Percentiles rank a stretch among this genome's conserved stretches.
phyloP scores from a whole-genome alignment of 2,888 invertebrate species.

The Pharmacophagus antenor region DNA sequence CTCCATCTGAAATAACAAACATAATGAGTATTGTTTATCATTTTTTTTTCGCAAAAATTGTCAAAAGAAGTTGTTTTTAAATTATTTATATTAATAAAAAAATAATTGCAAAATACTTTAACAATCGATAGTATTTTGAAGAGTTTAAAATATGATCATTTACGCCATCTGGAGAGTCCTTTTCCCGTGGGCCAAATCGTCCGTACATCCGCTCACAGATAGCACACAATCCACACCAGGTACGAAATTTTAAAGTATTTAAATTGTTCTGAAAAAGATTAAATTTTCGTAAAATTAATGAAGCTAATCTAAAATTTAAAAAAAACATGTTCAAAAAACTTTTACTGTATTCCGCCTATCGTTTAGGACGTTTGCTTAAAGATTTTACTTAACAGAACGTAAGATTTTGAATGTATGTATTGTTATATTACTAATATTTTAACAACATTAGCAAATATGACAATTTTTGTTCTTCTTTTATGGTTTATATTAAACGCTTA shows the following conservation, averaged over 20 bases:
- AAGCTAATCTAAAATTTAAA: too few species aligned
- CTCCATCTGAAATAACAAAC: slow-evolving; percentile 79
- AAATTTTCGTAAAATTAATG: not conserved
- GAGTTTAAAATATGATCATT: not conserved
- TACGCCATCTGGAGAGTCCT: slow-evolving; percentile 87
- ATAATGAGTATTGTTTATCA: not conserved
- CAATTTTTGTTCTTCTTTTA: too few species aligned
- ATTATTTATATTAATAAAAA: too few species aligned
- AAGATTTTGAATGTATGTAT: too few species aligned
- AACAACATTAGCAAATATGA: not conserved
- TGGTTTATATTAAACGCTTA: too few species aligned
- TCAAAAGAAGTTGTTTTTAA: too few species aligned
- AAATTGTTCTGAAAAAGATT: slow-evolving; percentile 54
- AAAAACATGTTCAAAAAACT: not conserved
- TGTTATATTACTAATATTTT: too few species aligned
- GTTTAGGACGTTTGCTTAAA: too few species aligned
- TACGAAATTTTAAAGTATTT: slow-evolving; percentile 83
- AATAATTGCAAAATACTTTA: too few species aligned
- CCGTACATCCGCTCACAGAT: slow-evolving; percentile 87
- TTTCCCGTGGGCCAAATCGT: slow-evolving; percentile 77
- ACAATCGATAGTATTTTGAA: not conserved
- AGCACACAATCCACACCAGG: slow-evolving; percentile 90
- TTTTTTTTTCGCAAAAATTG: too few species aligned
- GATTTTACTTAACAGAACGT: too few species aligned
- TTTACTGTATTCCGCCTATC: too few species aligned